These are phyloP conservation scores for Choristoneura fumiferana DNA, from an alignment of 1,140 invertebrate genomes.

Conservation along the genomic window DNA sequence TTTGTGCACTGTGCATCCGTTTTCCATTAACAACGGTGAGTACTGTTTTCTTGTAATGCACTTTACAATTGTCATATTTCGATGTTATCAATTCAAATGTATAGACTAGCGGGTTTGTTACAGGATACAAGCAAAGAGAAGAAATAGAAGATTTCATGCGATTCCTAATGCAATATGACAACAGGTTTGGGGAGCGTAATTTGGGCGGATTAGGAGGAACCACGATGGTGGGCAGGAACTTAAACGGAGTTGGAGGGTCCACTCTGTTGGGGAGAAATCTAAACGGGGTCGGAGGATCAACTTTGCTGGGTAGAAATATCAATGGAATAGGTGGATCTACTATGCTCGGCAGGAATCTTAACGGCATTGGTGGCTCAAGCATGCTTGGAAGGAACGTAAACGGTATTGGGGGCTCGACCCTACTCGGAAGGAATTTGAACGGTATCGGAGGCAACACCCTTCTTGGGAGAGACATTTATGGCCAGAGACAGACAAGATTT, in stretches of 20 bases:
- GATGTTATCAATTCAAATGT: conserved; percentile 3
- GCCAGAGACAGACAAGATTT: conserved; percentile 60
- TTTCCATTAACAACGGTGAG: conserved; percentile 25
- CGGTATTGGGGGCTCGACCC: conserved; percentile 22
- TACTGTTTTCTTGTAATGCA: conserved; percentile 21
- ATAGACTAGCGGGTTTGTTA: conserved; percentile 38
- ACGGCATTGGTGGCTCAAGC: conserved; percentile 25
- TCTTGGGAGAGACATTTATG: conserved; percentile 44
- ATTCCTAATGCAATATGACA: conserved; percentile 54
- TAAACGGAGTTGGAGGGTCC: conserved; percentile 28
- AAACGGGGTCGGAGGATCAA: conserved; percentile 42
- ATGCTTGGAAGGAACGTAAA: conserved; percentile 37
- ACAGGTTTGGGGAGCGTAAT: conserved; percentile 41
- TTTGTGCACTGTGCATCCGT: conserved; percentile 33
- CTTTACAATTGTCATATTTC: neutral
- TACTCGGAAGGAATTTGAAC: conserved; percentile 43
- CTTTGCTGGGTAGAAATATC: conserved; percentile 41
- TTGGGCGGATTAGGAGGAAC: conserved; percentile 45
- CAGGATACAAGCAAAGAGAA: conserved; percentile 57
- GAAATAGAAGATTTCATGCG: conserved; percentile 54
- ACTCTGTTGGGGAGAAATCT: conserved; percentile 39
- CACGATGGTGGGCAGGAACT: conserved; percentile 34
- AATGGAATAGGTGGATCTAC: conserved; percentile 47
- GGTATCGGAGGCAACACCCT: conserved; percentile 43
- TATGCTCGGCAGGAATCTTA: conserved; percentile 39